Base-by-base conservation (phyloP, 2,888 invertebrate genomes). In the Neocrepidodera transversa region DNA sequence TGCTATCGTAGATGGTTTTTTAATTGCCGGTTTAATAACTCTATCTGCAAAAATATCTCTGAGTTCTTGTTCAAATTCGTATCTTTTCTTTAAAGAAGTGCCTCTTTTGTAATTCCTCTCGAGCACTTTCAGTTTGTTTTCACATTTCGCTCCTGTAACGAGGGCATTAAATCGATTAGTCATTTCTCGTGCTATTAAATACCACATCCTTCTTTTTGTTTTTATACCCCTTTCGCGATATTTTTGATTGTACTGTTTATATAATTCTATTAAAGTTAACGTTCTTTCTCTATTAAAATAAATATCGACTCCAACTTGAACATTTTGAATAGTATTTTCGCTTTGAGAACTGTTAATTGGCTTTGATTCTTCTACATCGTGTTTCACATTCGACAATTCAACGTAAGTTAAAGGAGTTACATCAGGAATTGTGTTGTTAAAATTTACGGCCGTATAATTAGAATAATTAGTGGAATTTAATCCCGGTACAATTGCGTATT, bases 61-160 rank as follows among this genome's bases (percentile, higher is more conserved):
- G 26, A 57, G 51, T 45, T 51, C 57, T 17, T 38, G 28, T 32
- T 45, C 45, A 45, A 26, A 54, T 30, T 42, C 54, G 10, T 36
- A 45, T 26, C 30, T 20, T 17, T 16, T 45, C 4, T 45, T 26
- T 6, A 26, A 11, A 14, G 11, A 11, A 42, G 13, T 16, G 3
- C 26, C 45, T 13, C 45, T 16, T 47, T 62, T 62, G 23, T 62
- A 62, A 47, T 45, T 58, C 30, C 62, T 50, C 53, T 63, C 63
- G 1, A 63, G 45, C 2, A 63, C 63, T 47, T 47, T 60, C 16
- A 57, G 51, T 47, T 49, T 60, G 38, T 60, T 63, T 54, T 63
- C 56, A 23, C 60, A 60, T 35, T 63, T 48, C 10, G 60, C 11
- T 1, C 32, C 58, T 8, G 54, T 52, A 30, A 61, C 42, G 14